Percentiles rank a stretch among this genome's conserved stretches.
These are phyloP conservation scores for Craterocephalus amniculus DNA, from an alignment of 2,797 vertebrate genomes.

Conservation along the genomic window DNA sequence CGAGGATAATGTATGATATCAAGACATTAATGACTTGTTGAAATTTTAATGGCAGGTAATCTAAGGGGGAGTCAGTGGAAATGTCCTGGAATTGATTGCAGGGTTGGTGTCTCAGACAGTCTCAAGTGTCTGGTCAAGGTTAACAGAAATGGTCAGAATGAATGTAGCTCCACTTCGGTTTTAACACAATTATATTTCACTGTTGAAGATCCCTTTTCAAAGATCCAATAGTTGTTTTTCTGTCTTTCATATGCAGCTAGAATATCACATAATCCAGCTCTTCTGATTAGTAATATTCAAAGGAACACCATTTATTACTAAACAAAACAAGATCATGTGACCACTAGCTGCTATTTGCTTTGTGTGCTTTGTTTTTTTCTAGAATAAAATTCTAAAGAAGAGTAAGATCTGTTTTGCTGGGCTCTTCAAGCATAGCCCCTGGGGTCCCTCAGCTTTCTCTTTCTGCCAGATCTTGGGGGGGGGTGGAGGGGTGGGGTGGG, in stretches of 20 bases:
- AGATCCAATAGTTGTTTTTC: background rate
- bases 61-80: conserved; percentile 30
- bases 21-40: conserved; percentile 50
- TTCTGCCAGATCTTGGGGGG: conserved; percentile 47
- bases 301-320: background rate
- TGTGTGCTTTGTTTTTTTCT: conserved; percentile 1
- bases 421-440: conserved; percentile 5
- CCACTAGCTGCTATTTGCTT: background rate
- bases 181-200: background rate
- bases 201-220: background rate
- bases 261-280: background rate
- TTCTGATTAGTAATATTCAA: background rate
- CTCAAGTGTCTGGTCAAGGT: conserved; percentile 20
- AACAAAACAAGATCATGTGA: background rate
- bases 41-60: conserved; percentile 53
- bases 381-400: background rate
- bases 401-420: conserved; percentile 1
- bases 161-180: conserved; percentile 8
- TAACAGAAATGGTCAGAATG: conserved; percentile 17
- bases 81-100: conserved; percentile 36
- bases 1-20: conserved; percentile 29
- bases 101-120: conserved; percentile 24
- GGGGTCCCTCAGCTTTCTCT: conserved; percentile 47
- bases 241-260: conserved; percentile 3
- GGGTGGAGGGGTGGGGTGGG: conserved; percentile 12